Evolutionary conservation across 92 coral and sea anemone genomes (phyloP).

Genomic region (Ricordea florida): DNA sequence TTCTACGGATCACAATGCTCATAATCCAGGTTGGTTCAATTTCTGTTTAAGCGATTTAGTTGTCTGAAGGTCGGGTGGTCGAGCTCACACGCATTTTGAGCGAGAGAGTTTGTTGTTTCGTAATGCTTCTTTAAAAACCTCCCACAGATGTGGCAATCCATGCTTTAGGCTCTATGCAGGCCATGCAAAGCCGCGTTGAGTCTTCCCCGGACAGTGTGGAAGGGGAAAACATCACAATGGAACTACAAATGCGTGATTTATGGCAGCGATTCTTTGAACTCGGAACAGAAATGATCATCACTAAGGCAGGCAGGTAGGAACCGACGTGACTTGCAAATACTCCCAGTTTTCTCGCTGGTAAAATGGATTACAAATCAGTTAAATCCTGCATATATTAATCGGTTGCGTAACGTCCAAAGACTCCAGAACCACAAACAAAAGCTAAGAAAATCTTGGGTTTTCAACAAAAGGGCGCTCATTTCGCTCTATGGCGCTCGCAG

Average conservation of each 20-base stretch:
- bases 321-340: background rate
- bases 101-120: background rate
- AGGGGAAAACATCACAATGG: slow-evolving; percentile 71
- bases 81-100: background rate
- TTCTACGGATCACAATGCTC: slow-evolving; percentile 5
- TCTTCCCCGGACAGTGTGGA: slow-evolving; percentile 53
- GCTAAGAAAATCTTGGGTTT: no score
- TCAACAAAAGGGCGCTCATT: no score
- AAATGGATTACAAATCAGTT: no score
- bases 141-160: slow-evolving; percentile 56
- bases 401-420: no score
- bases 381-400: no score
- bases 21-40: slow-evolving; percentile 23
- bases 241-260: slow-evolving; percentile 91
- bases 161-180: slow-evolving; percentile 94
- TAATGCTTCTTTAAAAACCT: background rate
- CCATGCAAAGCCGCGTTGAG: slow-evolving; percentile 93
- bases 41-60: no score
- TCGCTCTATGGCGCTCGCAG: no score
- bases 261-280: slow-evolving; percentile 96
- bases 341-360: background rate
- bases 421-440: no score
- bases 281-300: slow-evolving; percentile 99
- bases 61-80: background rate
- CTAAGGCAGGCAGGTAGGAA: slow-evolving; percentile 97